Conservation (phyloP, 2,797 vertebrate species). For the Myoxocephalus aenaeus region DNA sequence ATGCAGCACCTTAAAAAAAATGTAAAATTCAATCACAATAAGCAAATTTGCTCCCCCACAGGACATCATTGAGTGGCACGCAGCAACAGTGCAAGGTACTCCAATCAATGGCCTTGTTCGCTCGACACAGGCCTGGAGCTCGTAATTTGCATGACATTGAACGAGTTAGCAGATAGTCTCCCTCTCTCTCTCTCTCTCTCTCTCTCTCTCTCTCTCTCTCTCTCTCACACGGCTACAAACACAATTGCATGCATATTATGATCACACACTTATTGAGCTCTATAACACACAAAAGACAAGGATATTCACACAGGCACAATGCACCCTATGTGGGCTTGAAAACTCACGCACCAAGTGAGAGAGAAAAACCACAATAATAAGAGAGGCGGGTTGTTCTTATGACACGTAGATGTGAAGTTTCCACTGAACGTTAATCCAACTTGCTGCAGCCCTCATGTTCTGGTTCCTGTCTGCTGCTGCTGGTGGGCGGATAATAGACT, state of each 20-base stretch:
- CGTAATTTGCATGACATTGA: constrained; percentile 79
- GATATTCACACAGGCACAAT: constrained; percentile 26
- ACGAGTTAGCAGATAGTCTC: constrained; percentile 48
- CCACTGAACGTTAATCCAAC: constrained; percentile 56
- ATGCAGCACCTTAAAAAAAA: constrained; percentile 38
- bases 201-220: constrained; percentile 24
- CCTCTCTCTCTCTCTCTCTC: constrained; percentile 18
- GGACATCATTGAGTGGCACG: constrained; percentile 63
- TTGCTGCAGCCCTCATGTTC: constrained; percentile 37
- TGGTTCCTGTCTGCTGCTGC: constrained; percentile 52
- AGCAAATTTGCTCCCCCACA: constrained; percentile 78
- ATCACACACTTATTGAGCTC: constrained; percentile 41
- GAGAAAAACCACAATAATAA: neutral
- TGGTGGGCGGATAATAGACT: constrained; percentile 49
- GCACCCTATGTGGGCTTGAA: neutral
- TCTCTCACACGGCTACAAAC: constrained; percentile 35
- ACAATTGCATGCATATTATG: constrained; percentile 51
- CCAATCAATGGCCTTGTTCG: constrained; percentile 82
- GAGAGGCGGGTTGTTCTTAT: constrained; percentile 17
- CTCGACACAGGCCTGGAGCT: constrained; percentile 59
- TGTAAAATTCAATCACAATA: constrained; percentile 78
- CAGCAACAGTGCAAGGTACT: constrained; percentile 69
- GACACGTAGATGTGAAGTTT: constrained; percentile 58
- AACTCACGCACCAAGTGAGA: constrained; percentile 1
- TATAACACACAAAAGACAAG: constrained; percentile 32